A percentile compares a stretch with the other conserved stretches of the same genome.
phyloP scores from a whole-genome alignment of 2,113 vertebrate species.

The Camelus dromedarius region DNA sequence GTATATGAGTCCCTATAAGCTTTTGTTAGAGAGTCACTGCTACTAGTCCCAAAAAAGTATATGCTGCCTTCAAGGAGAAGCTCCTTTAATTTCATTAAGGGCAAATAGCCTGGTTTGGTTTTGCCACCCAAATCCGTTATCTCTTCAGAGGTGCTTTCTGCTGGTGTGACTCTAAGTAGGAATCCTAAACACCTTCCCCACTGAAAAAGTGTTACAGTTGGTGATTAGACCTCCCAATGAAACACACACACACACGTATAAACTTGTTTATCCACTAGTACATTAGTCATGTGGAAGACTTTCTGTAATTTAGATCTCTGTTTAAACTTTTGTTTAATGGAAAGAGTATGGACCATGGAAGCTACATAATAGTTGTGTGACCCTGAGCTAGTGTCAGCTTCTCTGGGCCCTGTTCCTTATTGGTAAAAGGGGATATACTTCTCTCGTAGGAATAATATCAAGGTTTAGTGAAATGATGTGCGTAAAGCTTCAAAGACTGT shows the following conservation, averaged over 20 bases:
- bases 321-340: conserved; percentile 58
- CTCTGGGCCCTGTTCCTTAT: neutral
- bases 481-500: neutral
- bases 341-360: neutral
- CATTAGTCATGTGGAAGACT: conserved; percentile 3
- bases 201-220: neutral
- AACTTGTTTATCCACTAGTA: neutral
- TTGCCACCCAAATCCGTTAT: neutral
- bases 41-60: neutral
- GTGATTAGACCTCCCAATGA: neutral
- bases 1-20: neutral
- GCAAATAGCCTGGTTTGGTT: neutral
- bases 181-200: neutral
- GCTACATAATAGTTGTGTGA: neutral
- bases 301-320: conserved; percentile 25
- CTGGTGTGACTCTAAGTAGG: neutral
- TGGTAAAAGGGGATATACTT: neutral
- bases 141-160: neutral
- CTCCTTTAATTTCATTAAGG: neutral
- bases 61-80: neutral
- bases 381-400: neutral
- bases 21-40: neutral
- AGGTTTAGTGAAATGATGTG: neutral
- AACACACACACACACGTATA: neutral
- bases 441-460: neutral